Percentiles rank a stretch among this genome's conserved stretches.
Evolutionary conservation across 2,113 vertebrate genomes (phyloP).

Genomic region (Zosterops lateralis): DNA sequence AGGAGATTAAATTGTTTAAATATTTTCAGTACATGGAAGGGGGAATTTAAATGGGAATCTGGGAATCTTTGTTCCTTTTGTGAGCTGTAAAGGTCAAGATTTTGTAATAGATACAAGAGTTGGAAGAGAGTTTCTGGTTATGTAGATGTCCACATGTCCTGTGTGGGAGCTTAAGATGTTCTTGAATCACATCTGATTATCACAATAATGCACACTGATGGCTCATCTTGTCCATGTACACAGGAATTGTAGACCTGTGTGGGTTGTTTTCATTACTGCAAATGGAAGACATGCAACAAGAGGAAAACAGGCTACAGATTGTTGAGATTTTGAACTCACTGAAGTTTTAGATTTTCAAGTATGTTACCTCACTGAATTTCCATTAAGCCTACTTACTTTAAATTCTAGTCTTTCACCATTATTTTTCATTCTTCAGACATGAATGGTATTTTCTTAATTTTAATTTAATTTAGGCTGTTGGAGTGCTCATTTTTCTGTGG

Average conservation of each 20-base stretch:
- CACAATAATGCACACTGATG: background rate
- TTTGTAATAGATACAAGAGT: background rate
- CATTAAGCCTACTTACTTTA: background rate
- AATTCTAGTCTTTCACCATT: background rate
- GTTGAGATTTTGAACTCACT: background rate
- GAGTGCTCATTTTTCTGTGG: background rate
- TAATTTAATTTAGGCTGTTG: background rate
- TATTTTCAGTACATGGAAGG: background rate
- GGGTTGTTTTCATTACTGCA: background rate
- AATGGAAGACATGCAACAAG: background rate
- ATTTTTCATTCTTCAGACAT: conserved; percentile 8
- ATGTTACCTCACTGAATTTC: background rate
- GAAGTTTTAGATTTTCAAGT: background rate
- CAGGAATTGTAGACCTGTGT: background rate
- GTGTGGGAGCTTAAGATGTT: background rate
- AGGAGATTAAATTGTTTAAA: conserved; percentile 45
- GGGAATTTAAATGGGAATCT: conserved; percentile 1
- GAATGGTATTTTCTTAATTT: background rate
- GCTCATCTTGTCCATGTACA: background rate
- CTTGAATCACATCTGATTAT: background rate
- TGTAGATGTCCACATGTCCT: background rate
- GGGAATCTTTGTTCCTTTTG: background rate
- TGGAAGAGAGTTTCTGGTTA: background rate
- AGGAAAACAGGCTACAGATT: background rate
- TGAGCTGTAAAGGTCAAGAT: background rate